A percentile compares a stretch with the other conserved stretches of the same genome.
Conservation (phyloP, 2,797 vertebrate genomes). For the Phyllotis vaccarum region DNA sequence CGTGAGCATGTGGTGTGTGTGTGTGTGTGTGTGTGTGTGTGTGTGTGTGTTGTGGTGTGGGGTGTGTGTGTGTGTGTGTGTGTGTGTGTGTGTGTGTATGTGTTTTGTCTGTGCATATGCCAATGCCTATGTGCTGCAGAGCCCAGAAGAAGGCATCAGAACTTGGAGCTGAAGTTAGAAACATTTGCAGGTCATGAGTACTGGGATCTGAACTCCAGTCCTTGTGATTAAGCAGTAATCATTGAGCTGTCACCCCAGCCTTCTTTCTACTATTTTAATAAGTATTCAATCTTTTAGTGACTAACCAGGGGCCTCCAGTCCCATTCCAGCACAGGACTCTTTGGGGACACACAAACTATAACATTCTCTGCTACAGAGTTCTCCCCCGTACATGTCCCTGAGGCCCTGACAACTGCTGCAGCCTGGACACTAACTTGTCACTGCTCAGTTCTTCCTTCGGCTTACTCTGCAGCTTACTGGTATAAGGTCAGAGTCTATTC, state of each 20-base stretch:
- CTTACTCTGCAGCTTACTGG: neutral
- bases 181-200: neutral
- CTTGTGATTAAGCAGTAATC: neutral
- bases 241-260: neutral
- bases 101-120: neutral
- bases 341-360: neutral
- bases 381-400: neutral
- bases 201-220: neutral
- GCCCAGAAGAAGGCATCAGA: neutral
- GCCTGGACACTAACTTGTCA: neutral
- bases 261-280: neutral
- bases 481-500: neutral
- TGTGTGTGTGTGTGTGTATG: neutral
- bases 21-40: neutral
- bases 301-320: neutral
- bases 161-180: neutral
- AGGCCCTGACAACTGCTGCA: neutral
- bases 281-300: neutral
- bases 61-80: neutral
- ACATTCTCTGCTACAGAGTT: neutral
- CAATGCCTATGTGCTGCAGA: neutral
- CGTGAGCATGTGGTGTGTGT: neutral
- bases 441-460: neutral
- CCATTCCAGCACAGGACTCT: neutral
- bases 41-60: neutral